Evolutionary conservation across 2,797 vertebrate genomes (phyloP), one percentile per base, ranked within the genome.

Genomic region (Pantherophis alleghaniensis): DNA sequence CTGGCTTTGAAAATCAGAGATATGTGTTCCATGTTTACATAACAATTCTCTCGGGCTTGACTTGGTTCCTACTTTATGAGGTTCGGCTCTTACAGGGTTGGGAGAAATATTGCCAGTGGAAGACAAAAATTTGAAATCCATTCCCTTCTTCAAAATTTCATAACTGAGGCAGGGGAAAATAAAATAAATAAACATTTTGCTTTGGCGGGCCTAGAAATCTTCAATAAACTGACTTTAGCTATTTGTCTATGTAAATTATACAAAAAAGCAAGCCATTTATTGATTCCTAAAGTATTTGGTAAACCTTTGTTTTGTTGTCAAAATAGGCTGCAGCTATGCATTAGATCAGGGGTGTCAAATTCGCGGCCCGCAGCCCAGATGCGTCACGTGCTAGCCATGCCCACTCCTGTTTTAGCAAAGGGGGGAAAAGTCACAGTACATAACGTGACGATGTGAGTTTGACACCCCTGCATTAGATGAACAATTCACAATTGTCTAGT

Each of bases 261-360:
- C 24, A 69, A 51, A 37, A 86, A 28, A 51, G n/a, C 26, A 32
- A 88, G 26, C 63, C n/a, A 3, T 16, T 61, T 28, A 56, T 86
- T 93, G 60, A 24, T 83, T 74, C 59, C 0, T 0, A 37, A 32
- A 1, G 47, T 2, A 0, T 37, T 63, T 47, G n/a, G 60, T 61
- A 92, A 10, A 0, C 0, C 20, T 24, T 24, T 24, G 60, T 61
- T 9, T 22, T 0, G 4, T 2, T 13, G 7, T 16, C 47, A 51
- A 90, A 61, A 47, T 24, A 28, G 91, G 28, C 61, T 55, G 56
- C 9, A 2, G 14, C 0, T 90, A 10, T 2, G 0, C 56, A 83
- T 14, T 4, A 0, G 55, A 60, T 22, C 2, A 20, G 20, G 5
- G 59, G 59, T 60, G 59, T 20, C 20, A 22, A 24, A 60, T 2